Evolutionary conservation across 2,888 invertebrate species (phyloP).

Genomic region (Lycia hirtaria): DNA sequence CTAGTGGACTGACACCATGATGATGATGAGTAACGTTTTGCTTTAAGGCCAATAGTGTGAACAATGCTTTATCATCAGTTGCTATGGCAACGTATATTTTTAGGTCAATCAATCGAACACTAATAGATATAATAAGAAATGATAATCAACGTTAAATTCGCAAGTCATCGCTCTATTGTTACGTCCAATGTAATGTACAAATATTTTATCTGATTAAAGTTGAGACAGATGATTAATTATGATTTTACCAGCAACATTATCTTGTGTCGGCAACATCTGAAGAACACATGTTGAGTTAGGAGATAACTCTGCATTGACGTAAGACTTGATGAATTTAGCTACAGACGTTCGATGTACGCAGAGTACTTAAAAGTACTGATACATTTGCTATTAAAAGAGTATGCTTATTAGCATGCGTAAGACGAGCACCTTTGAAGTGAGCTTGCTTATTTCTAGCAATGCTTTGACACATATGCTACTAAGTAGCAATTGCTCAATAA

Average conservation of each 20-base stretch:
- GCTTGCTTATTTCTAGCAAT: too few species aligned
- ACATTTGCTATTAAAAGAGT: too few species aligned
- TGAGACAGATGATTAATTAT: conserved; percentile 49
- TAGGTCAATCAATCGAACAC: conserved; percentile 24
- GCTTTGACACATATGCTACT: too few species aligned
- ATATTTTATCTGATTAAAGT: conserved; percentile 37
- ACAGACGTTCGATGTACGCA: too few species aligned
- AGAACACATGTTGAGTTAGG: background rate
- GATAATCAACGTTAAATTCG: conserved; percentile 45
- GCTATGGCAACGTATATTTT: conserved; percentile 25
- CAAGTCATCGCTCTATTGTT: conserved; percentile 50
- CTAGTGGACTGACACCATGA: too few species aligned
- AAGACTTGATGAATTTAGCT: background rate
- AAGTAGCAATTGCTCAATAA: too few species aligned
- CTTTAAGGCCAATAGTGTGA: too few species aligned
- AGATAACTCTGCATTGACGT: background rate
- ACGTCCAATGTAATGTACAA: conserved; percentile 17
- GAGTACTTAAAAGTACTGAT: too few species aligned
- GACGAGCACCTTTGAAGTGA: too few species aligned
- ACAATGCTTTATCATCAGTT: too few species aligned
- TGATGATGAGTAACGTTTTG: too few species aligned
- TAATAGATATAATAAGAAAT: conserved; percentile 28
- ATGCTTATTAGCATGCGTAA: too few species aligned
- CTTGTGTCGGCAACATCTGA: conserved; percentile 26
- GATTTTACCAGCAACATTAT: conserved; percentile 31